These are phyloP conservation scores for Meteorus sp. DNA, from an alignment of 1,140 invertebrate species.

Conservation along the genomic window DNA sequence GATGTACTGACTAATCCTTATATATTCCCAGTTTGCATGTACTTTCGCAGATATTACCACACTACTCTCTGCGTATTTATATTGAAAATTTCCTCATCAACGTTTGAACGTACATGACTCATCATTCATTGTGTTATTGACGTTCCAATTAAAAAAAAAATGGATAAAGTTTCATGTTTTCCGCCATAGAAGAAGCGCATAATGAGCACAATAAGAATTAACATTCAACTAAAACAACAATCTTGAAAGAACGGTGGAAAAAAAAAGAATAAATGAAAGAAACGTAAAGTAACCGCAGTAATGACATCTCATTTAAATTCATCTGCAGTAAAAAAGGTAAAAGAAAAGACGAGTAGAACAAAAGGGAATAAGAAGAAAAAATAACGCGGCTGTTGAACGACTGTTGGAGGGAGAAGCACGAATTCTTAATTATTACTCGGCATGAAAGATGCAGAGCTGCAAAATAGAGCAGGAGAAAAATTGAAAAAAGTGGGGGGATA, in stretches of 20 bases:
- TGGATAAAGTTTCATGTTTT: no score
- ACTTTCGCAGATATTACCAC: no score
- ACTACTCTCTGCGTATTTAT: no score
- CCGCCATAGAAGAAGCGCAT: no score
- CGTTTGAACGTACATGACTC: no score
- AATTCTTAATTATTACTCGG: constrained; percentile 18
- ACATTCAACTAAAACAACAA: no score
- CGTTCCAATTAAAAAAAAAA: no score
- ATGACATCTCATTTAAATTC: constrained; percentile 5
- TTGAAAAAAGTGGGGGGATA: constrained; percentile 10
- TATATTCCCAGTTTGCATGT: no score
- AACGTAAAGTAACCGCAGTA: background rate
- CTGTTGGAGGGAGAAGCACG: constrained; percentile 17
- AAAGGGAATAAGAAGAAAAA: background rate
- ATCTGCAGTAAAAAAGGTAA: background rate
- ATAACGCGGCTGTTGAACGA: background rate
- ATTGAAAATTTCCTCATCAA: no score
- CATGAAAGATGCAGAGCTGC: constrained; percentile 3
- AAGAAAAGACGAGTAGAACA: background rate
- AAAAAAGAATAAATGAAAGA: background rate
- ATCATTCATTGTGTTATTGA: no score
- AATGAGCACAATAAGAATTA: no score
- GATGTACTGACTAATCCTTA: no score
- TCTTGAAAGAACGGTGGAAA: background rate
- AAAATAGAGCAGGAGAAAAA: constrained; percentile 5